Evolutionary conservation across 2,113 vertebrate species (phyloP).

Genomic region (Crotophaga sulcirostris): DNA sequence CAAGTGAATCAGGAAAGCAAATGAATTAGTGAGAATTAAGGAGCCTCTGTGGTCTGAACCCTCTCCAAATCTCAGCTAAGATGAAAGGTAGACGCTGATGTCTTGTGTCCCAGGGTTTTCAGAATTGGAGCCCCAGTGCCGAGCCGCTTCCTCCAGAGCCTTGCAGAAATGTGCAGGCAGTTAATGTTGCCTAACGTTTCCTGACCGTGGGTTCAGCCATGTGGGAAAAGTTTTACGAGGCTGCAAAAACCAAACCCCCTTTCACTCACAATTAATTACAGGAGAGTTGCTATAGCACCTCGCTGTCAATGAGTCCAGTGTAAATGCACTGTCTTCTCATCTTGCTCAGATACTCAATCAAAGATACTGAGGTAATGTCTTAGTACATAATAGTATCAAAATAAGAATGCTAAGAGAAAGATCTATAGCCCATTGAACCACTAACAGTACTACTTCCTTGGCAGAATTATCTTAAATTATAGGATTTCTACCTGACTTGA

Average conservation of each 20-base stretch:
- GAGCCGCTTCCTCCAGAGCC: conserved; percentile 75
- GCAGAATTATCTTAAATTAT: conserved; percentile 1
- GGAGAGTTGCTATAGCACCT: conserved; percentile 80
- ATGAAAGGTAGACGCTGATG: conserved; percentile 93
- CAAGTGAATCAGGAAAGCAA: conserved; percentile 98
- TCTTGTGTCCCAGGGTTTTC: conserved; percentile 86
- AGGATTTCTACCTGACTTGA: not conserved
- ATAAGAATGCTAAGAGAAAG: conserved; percentile 5
- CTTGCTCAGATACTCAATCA: conserved; percentile 82
- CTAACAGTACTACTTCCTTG: not conserved
- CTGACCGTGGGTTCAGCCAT: conserved; percentile 90
- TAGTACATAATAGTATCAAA: conserved; percentile 17
- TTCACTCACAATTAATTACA: conserved; percentile 92
- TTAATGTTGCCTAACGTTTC: conserved; percentile 93
- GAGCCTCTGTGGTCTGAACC: conserved; percentile 94
- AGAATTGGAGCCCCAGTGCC: conserved; percentile 79
- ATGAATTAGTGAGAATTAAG: conserved; percentile 99
- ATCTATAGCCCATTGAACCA: conserved; percentile 6
- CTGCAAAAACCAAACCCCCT: conserved; percentile 82
- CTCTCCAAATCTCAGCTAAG: conserved; percentile 96
- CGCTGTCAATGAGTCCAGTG: conserved; percentile 76
- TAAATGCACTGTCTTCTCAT: conserved; percentile 77
- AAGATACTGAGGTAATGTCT: conserved; percentile 72
- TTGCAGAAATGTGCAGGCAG: conserved; percentile 81
- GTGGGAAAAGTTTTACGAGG: conserved; percentile 87